Conservation (phyloP, 2,888 invertebrate species). For the Andrena dorsata region DNA sequence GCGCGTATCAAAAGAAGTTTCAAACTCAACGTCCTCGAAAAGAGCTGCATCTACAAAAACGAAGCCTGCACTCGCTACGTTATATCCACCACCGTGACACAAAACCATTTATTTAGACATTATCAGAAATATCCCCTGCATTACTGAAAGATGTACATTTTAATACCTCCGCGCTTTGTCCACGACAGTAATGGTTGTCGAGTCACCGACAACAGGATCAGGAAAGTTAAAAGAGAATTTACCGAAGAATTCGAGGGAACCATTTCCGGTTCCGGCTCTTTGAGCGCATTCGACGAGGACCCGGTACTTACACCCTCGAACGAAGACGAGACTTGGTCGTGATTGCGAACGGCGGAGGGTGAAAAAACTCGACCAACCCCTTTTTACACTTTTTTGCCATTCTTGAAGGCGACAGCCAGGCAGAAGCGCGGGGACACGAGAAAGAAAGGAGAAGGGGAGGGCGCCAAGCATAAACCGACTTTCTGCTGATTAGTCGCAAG, state of each 20-base stretch:
- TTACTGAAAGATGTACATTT: neutral
- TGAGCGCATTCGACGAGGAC: slow-evolving; percentile 66
- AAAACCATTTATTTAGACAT: too few relatives aligned
- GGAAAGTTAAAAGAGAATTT: slow-evolving; percentile 44
- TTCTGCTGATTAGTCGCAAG: slow-evolving; percentile 66
- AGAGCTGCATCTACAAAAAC: too few relatives aligned
- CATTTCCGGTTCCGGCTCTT: slow-evolving; percentile 74
- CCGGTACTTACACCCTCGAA: slow-evolving; percentile 67
- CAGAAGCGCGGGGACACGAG: slow-evolving; percentile 30
- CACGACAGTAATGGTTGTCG: neutral
- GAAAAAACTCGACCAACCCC: slow-evolving; percentile 65
- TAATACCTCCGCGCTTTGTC: neutral
- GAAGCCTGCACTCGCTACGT: too few relatives aligned
- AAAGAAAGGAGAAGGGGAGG: slow-evolving; percentile 10
- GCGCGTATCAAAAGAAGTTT: too few relatives aligned
- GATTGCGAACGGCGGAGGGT: slow-evolving; percentile 75
- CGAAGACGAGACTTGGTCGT: slow-evolving; percentile 67
- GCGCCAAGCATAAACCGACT: slow-evolving; percentile 59
- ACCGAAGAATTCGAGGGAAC: slow-evolving; percentile 63
- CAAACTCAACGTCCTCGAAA: too few relatives aligned
- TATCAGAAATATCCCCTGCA: neutral
- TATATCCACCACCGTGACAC: too few relatives aligned
- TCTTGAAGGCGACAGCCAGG: slow-evolving; percentile 37
- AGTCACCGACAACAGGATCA: slow-evolving; percentile 37
- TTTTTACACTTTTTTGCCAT: slow-evolving; percentile 63